Evolutionary conservation across 2,888 invertebrate genomes (phyloP).

Genomic region (Chesias legatella): DNA sequence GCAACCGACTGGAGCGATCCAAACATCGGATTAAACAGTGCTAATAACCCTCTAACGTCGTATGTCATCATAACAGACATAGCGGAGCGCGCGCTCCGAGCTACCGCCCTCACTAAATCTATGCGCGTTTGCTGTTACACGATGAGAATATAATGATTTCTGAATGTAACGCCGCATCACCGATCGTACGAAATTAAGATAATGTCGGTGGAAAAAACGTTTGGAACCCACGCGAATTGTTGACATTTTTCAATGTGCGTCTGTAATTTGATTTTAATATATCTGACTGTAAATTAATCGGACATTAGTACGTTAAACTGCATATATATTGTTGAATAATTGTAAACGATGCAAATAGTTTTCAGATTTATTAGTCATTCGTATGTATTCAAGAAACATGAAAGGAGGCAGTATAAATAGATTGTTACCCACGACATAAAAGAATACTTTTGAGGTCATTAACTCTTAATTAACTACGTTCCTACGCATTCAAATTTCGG

Average conservation of each 20-base stretch:
- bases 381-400: constrained; percentile 11
- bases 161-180: constrained; percentile 8
- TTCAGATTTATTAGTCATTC: constrained; percentile 6
- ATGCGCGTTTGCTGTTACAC: constrained; percentile 11
- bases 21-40: constrained; percentile 42
- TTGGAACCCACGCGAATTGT: constrained; percentile 13
- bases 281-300: constrained; percentile 12
- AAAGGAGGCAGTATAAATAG: constrained; percentile 12
- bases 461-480: constrained; percentile 13
- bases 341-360: constrained; percentile 4
- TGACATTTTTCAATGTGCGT: constrained; percentile 18
- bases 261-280: constrained; percentile 15
- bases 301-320: constrained; percentile 4
- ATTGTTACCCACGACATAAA: constrained; percentile 2
- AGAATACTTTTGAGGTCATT: constrained; percentile 12
- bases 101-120: constrained; percentile 26
- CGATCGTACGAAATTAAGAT: constrained; percentile 14
- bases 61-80: constrained; percentile 34
- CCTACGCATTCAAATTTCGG: constrained; percentile 7
- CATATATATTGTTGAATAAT: constrained; percentile 7
- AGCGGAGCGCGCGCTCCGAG: constrained; percentile 24
- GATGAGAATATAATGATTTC: constrained; percentile 19
- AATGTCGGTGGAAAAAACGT: constrained; percentile 6
- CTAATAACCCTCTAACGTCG: constrained; percentile 35
- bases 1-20: constrained; percentile 38